These are phyloP conservation scores for Scolopax rusticola DNA, from an alignment of 2,797 vertebrate species.

Conservation along the genomic window DNA sequence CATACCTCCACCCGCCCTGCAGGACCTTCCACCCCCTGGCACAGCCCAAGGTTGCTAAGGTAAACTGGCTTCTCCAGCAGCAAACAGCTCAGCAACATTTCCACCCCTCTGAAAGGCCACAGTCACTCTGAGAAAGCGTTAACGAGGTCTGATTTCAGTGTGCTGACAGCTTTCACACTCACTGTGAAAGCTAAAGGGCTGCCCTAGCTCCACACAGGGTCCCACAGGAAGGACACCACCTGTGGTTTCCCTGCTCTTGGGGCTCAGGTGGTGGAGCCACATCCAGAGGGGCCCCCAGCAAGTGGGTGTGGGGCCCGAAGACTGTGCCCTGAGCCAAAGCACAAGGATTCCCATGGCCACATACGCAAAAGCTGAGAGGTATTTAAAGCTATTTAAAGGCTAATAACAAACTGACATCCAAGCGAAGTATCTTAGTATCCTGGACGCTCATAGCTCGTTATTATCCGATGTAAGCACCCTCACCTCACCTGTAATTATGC, in stretches of 20 bases:
- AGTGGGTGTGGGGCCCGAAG: neutral
- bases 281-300: neutral
- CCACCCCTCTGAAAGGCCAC: neutral
- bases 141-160: neutral
- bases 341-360: neutral
- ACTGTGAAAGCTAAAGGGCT: neutral
- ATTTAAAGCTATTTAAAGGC: neutral
- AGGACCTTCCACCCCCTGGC: neutral
- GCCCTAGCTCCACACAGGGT: neutral
- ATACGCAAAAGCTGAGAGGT: neutral
- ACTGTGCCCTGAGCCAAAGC: rapidly evolving
- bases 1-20: neutral
- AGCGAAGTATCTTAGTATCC: neutral
- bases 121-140: rapidly evolving
- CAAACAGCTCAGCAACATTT: neutral
- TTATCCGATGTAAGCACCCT: neutral
- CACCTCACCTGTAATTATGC: neutral
- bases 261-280: neutral
- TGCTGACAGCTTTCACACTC: neutral
- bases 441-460: neutral
- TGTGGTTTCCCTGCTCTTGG: neutral
- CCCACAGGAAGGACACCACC: neutral
- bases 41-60: neutral
- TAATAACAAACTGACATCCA: neutral
- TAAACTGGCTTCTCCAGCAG: neutral